Percentiles rank a stretch among this genome's conserved stretches.
Evolutionary conservation across 2,888 invertebrate species (phyloP).

Genomic region (Macaria liturata): DNA sequence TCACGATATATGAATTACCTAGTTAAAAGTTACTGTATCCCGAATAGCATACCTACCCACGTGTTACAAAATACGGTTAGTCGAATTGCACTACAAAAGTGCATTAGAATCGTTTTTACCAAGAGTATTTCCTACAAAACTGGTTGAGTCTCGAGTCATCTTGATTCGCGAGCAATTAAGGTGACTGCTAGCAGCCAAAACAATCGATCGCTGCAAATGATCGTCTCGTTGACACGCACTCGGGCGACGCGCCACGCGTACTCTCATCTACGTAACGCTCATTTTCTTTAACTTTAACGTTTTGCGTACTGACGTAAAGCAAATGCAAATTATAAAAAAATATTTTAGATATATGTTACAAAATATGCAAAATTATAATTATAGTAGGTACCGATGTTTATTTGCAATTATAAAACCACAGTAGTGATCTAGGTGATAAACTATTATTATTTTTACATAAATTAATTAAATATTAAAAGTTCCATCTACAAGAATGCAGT

Average conservation of each 20-base stretch:
- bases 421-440: too few species aligned
- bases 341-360: too few species aligned
- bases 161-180: slow-evolving; percentile 80
- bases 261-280: slow-evolving; percentile 22
- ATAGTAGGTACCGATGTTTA: too few species aligned
- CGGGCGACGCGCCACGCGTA: slow-evolving; percentile 26
- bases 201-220: slow-evolving; percentile 80
- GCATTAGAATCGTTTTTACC: slow-evolving; percentile 24
- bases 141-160: slow-evolving; percentile 65
- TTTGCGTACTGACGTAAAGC: slow-evolving; percentile 32
- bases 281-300: slow-evolving; percentile 17
- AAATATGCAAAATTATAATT: too few species aligned
- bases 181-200: slow-evolving; percentile 78
- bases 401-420: too few species aligned
- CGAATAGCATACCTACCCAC: too few species aligned
- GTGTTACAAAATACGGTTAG: too few species aligned
- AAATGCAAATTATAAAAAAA: slow-evolving; percentile 16
- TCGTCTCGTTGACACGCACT: slow-evolving; percentile 57
- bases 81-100: slow-evolving; percentile 5
- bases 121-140: slow-evolving; percentile 50
- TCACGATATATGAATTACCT: too few species aligned
- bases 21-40: too few species aligned
- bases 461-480: too few species aligned
- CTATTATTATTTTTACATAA: too few species aligned
- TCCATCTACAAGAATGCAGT: too few species aligned